Conservation (phyloP, 2,797 vertebrate species). For the Morelia viridis region DNA sequence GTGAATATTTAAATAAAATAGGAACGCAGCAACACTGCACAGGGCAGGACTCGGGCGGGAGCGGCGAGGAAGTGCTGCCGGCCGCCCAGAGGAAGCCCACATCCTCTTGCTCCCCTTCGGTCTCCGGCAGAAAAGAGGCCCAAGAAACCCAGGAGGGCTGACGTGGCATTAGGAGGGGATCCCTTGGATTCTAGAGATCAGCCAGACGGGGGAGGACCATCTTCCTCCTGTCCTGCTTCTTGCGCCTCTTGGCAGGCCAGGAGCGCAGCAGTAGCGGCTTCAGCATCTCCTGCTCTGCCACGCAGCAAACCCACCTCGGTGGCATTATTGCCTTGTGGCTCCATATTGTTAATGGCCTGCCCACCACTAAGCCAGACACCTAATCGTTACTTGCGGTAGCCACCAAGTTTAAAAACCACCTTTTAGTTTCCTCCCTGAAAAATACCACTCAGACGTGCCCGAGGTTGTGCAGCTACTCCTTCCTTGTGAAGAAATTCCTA, state of each 20-base stretch:
- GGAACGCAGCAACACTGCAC: not conserved
- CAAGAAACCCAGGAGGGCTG: not conserved
- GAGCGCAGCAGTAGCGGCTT: not conserved
- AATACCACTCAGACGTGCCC: no score
- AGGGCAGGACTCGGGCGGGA: not conserved
- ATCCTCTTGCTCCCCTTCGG: not conserved
- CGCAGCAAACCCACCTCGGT: not conserved
- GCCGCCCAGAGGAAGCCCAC: not conserved
- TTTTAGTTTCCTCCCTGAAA: not conserved
- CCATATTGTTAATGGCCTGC: no score
- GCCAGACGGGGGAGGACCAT: not conserved
- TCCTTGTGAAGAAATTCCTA: not conserved
- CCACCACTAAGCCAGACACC: not conserved
- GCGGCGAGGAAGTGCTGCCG: not conserved
- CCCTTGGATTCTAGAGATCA: not conserved
- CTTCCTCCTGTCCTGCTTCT: not conserved
- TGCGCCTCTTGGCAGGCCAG: no score
- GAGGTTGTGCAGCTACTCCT: not conserved
- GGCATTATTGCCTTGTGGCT: not conserved
- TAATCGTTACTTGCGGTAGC: not conserved
- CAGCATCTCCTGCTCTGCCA: no score
- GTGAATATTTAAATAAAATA: not conserved
- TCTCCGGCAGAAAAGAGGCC: not conserved
- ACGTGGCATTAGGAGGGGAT: no score
- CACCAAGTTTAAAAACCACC: not conserved